These are phyloP conservation scores for Scophthalmus maximus DNA, from an alignment of 2,113 vertebrate genomes.

Conservation along the genomic window DNA sequence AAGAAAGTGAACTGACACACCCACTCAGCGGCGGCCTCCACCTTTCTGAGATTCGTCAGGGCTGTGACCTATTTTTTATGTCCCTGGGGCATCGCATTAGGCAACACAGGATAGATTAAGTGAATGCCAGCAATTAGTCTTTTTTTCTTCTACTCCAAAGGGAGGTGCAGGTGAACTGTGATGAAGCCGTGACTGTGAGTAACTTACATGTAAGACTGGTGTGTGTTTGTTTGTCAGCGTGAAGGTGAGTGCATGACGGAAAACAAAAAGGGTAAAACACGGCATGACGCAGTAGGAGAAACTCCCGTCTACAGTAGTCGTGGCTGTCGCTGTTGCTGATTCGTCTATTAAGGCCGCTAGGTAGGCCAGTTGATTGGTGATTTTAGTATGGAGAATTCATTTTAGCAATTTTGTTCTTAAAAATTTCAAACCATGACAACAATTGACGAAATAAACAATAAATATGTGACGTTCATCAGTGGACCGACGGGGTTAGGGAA, in stretches of 20 bases:
- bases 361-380: neutral
- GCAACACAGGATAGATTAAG: conserved; percentile 24
- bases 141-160: conserved; percentile 23
- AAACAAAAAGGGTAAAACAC: neutral
- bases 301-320: no score
- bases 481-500: neutral
- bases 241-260: conserved; percentile 36
- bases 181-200: no score
- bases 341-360: no score
- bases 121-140: conserved; percentile 14
- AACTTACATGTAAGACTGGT: conserved; percentile 18
- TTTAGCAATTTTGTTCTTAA: no score
- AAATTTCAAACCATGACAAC: neutral
- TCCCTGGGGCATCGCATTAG: conserved; percentile 32
- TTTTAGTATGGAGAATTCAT: neutral
- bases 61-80: conserved; percentile 25
- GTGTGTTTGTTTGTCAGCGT: conserved; percentile 31
- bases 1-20: conserved; percentile 20
- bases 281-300: conserved; percentile 29
- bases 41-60: conserved; percentile 34
- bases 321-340: no score
- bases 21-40: no score
- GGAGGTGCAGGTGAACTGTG: conserved; percentile 41
- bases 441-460: neutral
- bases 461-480: conserved; percentile 1